Conservation (phyloP, 1,140 invertebrate genomes). For the Aporrectodea caliginosa region DNA sequence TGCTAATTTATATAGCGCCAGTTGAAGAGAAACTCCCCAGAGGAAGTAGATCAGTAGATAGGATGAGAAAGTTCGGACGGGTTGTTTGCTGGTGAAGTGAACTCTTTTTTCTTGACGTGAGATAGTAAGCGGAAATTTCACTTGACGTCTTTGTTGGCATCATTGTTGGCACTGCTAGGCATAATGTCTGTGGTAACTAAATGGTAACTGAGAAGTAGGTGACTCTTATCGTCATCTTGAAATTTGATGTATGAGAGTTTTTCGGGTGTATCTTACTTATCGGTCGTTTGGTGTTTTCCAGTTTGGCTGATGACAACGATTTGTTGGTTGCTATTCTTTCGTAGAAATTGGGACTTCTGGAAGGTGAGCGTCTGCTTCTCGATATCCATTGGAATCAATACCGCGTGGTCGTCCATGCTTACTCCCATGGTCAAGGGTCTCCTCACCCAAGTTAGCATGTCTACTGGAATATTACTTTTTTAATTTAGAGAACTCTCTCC, state of each 20-base stretch:
- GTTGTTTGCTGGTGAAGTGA: too few species aligned
- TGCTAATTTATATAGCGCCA: too few species aligned
- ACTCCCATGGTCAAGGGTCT: not conserved
- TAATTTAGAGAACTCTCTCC: not conserved
- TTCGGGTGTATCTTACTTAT: not conserved
- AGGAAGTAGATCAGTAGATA: too few species aligned
- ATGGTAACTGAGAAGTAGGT: too few species aligned
- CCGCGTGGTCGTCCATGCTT: not conserved
- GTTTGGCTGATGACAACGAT: too few species aligned
- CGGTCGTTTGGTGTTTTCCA: too few species aligned
- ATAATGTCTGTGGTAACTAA: too few species aligned
- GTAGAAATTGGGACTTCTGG: not conserved
- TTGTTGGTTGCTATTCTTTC: not conserved
- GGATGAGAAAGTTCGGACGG: too few species aligned
- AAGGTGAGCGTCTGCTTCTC: not conserved
- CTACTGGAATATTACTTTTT: not conserved
- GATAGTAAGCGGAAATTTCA: not conserved
- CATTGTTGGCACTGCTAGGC: too few species aligned
- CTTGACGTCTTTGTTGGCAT: not conserved
- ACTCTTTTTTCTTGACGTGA: not conserved
- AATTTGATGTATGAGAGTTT: too few species aligned
- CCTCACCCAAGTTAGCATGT: not conserved
- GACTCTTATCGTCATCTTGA: too few species aligned
- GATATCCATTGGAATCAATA: not conserved
- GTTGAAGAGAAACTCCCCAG: too few species aligned